These are phyloP conservation scores for Calliopsis andreniformis DNA, from an alignment of 1,140 invertebrate genomes.

Conservation along the genomic window DNA sequence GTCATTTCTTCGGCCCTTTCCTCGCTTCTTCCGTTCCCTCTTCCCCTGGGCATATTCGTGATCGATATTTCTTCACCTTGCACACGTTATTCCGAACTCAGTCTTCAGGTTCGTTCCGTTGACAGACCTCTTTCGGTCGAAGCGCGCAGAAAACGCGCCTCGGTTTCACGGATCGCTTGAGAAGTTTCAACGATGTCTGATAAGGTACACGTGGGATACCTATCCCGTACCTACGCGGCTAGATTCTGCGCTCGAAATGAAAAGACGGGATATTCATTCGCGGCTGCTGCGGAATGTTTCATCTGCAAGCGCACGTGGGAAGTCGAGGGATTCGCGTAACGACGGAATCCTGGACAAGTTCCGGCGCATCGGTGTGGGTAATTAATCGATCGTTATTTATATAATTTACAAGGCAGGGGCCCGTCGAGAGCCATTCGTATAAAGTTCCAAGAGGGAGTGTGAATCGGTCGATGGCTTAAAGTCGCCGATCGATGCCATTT, in stretches of 20 bases:
- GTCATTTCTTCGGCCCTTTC: slow-evolving; percentile 52
- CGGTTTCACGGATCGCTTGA: no score
- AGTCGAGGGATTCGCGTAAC: not conserved
- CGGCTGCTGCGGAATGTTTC: not conserved
- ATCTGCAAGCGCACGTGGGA: slow-evolving; percentile 11
- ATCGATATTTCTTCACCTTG: slow-evolving; percentile 51
- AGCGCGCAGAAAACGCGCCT: not conserved
- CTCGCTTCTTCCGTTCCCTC: slow-evolving; percentile 33
- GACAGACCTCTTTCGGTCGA: no score
- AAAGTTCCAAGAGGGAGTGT: not conserved
- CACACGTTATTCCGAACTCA: not conserved
- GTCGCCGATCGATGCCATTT: slow-evolving; percentile 52
- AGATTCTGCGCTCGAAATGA: not conserved
- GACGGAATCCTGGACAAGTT: slow-evolving; percentile 38
- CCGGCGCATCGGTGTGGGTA: slow-evolving; percentile 45
- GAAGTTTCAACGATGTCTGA: not conserved
- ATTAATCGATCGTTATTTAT: slow-evolving; percentile 62
- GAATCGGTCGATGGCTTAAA: slow-evolving; percentile 41
- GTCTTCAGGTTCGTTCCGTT: no score
- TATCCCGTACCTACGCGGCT: no score
- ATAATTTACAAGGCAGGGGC: slow-evolving; percentile 47
- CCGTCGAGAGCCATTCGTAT: not conserved
- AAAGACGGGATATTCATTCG: slow-evolving; percentile 18
- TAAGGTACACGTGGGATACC: not conserved
- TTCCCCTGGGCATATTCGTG: slow-evolving; percentile 32